Evolutionary conservation across 1,140 invertebrate genomes (phyloP), one percentile per base, ranked within the genome.

Genomic region (Drosophila pruinosa): DNA sequence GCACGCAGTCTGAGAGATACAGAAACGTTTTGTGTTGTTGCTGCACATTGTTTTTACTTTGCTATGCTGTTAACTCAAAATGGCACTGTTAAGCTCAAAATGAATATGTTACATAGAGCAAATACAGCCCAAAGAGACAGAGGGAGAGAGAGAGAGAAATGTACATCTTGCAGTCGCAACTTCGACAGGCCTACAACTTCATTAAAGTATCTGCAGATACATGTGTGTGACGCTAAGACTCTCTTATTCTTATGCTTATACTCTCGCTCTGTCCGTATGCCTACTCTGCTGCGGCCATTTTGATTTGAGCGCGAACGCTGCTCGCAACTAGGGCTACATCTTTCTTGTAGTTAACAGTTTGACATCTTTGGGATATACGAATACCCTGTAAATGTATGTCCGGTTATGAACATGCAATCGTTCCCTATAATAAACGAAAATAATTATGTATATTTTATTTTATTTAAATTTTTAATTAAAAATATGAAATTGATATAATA

Each of bases 1-100:
- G 80, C 80, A 77, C 73, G 82, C 77, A 77, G 68, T 85, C 73
- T 85, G 80, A 81, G 81, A 88, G 82, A 86, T 86, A 71, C 68
- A 71, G 68, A 71, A 34, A 71, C 34, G 48, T 41, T 43, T 48
- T 22, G 59, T 64, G 24, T 48, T 58, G 17, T 43, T 31, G 59
- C 48, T 22, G 15, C 39, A 31, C 12, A 54, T 59, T 41, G 59
- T 70, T 36, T 56, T 54, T 70, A 34, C 24, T 22, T 26, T 19
- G n/a, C 6, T 7, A 12, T 45, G 4, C 45, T 71, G 61, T 71
- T 58, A 71, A 65, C 68, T 71, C 68, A 57, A 31, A 65, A 57
- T 58, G 61, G 68, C 52, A 71, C 61, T 71, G 68, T 65, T 64
- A 65, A 65, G 28, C 52, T 56, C 22, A 24, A 70, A 50, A 70